Conservation (phyloP, 2,797 vertebrate species). For the Nyctalus aviator region DNA sequence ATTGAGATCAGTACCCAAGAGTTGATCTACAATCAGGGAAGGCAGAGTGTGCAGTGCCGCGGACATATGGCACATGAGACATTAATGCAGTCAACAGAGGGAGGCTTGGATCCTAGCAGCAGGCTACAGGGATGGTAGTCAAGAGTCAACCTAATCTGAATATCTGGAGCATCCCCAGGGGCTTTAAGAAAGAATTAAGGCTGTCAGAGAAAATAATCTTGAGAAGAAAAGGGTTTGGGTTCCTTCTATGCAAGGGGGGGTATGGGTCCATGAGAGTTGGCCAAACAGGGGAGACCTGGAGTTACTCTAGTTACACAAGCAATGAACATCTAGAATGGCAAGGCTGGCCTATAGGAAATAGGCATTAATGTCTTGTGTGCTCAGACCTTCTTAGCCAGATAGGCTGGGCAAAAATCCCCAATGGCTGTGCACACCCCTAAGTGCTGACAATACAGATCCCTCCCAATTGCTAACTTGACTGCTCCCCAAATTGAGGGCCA, state of each 20-base stretch:
- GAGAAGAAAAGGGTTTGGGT: not conserved
- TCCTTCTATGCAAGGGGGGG: not conserved
- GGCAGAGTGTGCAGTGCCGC: not conserved
- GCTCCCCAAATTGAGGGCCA: not conserved
- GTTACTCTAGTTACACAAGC: not conserved
- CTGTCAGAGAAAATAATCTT: not conserved
- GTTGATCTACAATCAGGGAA: not conserved
- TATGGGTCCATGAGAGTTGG: not conserved
- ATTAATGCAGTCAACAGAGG: not conserved
- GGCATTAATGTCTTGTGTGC: not conserved
- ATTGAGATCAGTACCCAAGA: not conserved
- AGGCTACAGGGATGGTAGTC: not conserved
- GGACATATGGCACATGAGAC: too few species aligned
- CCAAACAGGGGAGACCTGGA: not conserved
- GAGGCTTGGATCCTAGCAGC: not conserved
- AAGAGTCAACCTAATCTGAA: not conserved
- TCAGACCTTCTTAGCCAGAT: not conserved
- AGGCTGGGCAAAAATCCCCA: not conserved
- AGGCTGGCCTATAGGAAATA: not conserved
- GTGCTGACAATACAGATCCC: not conserved
- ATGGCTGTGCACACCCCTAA: not conserved
- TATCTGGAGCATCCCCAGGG: not conserved
- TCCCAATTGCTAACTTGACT: not conserved
- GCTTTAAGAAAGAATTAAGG: conserved; percentile 4
- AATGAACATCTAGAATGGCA: not conserved